A percentile compares a stretch with the other conserved stretches of the same genome.
These are phyloP conservation scores for Oceanodroma tethys DNA, from an alignment of 2,113 vertebrate species.

Conservation along the genomic window DNA sequence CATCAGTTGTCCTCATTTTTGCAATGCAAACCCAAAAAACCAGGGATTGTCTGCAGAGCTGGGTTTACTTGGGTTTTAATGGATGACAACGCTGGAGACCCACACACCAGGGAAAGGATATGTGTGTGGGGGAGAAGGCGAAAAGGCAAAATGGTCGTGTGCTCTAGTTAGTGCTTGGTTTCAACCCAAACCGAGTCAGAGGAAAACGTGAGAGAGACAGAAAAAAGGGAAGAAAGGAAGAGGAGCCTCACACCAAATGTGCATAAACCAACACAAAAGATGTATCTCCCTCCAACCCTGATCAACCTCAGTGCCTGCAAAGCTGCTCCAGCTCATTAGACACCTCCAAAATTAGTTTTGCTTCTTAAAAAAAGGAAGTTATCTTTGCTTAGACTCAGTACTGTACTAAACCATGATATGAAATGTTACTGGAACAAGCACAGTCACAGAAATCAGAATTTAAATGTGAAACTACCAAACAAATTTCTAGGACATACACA, in stretches of 20 bases:
- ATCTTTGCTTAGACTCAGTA: neutral
- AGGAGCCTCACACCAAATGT: slow-evolving; percentile 4
- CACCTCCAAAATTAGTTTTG: neutral
- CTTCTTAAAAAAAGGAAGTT: slow-evolving; percentile 3
- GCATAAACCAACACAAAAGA: slow-evolving; percentile 3
- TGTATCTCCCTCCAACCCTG: slow-evolving; percentile 29
- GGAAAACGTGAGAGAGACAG: neutral
- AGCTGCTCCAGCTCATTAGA: neutral
- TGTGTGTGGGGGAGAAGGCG: neutral
- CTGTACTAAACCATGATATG: neutral
- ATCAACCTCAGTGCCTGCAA: neutral
- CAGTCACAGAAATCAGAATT: neutral
- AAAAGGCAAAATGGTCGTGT: neutral
- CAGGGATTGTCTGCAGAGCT: neutral
- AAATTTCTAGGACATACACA: neutral
- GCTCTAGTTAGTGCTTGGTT: neutral
- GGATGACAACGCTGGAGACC: neutral
- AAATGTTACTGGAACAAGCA: neutral
- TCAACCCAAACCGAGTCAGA: neutral
- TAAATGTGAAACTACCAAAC: neutral
- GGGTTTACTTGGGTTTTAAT: neutral
- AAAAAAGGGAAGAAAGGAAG: neutral
- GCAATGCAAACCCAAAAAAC: neutral
- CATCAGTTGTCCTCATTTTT: neutral
- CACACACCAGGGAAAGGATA: neutral